A percentile compares a stretch with the other conserved stretches of the same genome.
phyloP scores from a whole-genome alignment of 2,888 invertebrate genomes.

The Carpatolechia fugitivella region DNA sequence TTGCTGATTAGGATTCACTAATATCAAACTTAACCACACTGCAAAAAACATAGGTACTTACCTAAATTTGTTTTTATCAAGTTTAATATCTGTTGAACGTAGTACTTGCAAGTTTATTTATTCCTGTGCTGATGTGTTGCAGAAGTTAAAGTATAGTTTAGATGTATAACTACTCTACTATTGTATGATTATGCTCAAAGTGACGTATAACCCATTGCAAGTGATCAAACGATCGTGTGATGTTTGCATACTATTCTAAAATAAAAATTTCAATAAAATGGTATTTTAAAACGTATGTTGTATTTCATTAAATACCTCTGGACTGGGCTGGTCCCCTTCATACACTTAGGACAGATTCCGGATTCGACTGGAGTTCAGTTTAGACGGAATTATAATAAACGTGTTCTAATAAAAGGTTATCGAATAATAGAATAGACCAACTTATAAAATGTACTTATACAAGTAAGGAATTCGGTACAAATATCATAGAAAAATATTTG shows the following conservation, averaged over 20 bases:
- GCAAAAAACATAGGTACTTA: not conserved
- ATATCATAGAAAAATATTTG: too few relatives aligned
- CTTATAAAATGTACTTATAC: too few relatives aligned
- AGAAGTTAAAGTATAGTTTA: conserved; percentile 31
- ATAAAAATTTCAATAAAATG: conserved; percentile 77
- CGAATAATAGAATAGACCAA: too few relatives aligned
- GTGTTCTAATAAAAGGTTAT: too few relatives aligned
- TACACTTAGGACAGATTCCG: too few relatives aligned
- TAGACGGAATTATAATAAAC: too few relatives aligned
- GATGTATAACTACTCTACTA: conserved; percentile 34
- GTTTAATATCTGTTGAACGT: not conserved
- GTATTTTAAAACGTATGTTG: conserved; percentile 67
- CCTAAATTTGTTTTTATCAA: not conserved
- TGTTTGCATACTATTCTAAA: conserved; percentile 75
- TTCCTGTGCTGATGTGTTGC: not conserved
- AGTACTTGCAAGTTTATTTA: conserved; percentile 26
- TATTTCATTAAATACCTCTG: conserved; percentile 31
- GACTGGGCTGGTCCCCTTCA: too few relatives aligned
- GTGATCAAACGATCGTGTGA: conserved; percentile 66
- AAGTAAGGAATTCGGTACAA: too few relatives aligned
- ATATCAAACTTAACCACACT: too few relatives aligned
- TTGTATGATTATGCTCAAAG: conserved; percentile 63
- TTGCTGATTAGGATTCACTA: too few relatives aligned
- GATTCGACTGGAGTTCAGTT: too few relatives aligned
- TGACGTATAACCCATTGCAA: conserved; percentile 56